Percentiles rank a stretch among this genome's conserved stretches.
These are phyloP conservation scores for Halcyon malimbica DNA, from an alignment of 2,113 vertebrate genomes.

Conservation along the genomic window DNA sequence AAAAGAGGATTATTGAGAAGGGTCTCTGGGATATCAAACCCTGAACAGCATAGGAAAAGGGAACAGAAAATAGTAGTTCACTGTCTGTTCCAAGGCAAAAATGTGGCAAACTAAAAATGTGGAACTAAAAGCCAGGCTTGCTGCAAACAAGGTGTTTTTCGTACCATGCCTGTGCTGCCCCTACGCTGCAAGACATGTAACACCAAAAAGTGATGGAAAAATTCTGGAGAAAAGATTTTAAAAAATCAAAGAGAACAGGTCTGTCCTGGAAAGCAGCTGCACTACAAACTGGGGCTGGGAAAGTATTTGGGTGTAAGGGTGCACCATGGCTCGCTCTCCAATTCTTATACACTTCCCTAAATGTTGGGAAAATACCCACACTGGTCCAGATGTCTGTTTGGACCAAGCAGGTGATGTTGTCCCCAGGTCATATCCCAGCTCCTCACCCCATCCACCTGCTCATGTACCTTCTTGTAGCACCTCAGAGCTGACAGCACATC, in stretches of 20 bases:
- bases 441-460: not conserved
- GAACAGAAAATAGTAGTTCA: not conserved
- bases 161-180: no score
- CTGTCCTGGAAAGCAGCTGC: not conserved
- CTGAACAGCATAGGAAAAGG: not conserved
- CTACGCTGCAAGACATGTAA: not conserved
- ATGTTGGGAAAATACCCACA: accelerated
- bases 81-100: not conserved
- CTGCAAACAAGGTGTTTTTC: not conserved
- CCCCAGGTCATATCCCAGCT: not conserved
- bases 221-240: not conserved
- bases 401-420: not conserved
- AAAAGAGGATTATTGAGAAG: not conserved
- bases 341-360: not conserved
- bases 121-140: not conserved
- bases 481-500: no score
- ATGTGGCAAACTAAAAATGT: not conserved
- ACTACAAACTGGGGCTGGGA: not conserved
- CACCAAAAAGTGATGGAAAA: not conserved
- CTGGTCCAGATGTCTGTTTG: not conserved
- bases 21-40: not conserved
- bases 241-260: not conserved
- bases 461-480: not conserved
- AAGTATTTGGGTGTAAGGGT: not conserved
- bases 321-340: not conserved